Evolutionary conservation across 2,113 vertebrate genomes (phyloP).

Genomic region (Lates calcarifer): DNA sequence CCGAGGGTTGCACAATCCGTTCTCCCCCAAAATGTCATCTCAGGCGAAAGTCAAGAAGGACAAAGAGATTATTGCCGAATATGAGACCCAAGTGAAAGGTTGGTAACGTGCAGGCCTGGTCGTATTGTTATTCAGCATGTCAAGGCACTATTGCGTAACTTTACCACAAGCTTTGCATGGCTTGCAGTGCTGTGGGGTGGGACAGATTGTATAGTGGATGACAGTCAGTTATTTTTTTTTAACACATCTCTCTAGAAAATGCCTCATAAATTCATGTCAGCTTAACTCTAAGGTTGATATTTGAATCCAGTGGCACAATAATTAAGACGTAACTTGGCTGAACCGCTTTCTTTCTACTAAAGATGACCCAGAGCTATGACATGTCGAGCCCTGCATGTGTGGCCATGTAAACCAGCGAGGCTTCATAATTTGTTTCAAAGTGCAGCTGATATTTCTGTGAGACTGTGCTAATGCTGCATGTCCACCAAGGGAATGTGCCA

Average conservation of each 20-base stretch:
- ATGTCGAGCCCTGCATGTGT: constrained; percentile 53
- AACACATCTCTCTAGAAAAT: neutral
- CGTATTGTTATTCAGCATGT: constrained; percentile 46
- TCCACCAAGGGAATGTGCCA: constrained; percentile 35
- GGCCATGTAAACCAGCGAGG: constrained; percentile 15
- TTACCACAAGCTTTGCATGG: constrained; percentile 61
- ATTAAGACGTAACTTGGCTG: constrained; percentile 34
- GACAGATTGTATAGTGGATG: constrained; percentile 38
- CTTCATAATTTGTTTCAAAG: constrained; percentile 26
- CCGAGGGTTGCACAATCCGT: constrained; percentile 62
- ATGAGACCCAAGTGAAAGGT: constrained; percentile 98
- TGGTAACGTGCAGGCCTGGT: constrained; percentile 69
- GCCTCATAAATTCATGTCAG: neutral
- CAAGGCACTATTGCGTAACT: constrained; percentile 76
- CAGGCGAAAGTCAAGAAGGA: constrained; percentile 97
- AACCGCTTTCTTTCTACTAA: constrained; percentile 34
- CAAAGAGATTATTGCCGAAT: constrained; percentile 97
- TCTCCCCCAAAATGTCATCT: constrained; percentile 88
- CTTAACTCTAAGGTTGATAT: neutral
- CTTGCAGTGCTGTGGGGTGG: constrained; percentile 62
- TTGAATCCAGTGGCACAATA: neutral
- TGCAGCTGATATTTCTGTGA: constrained; percentile 18
- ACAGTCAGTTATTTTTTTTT: constrained; percentile 19
- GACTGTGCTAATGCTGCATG: constrained; percentile 15
- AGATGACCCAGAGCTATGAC: constrained; percentile 21